Conservation (phyloP, 2,113 vertebrate genomes). For the Montifringilla adamsi region DNA sequence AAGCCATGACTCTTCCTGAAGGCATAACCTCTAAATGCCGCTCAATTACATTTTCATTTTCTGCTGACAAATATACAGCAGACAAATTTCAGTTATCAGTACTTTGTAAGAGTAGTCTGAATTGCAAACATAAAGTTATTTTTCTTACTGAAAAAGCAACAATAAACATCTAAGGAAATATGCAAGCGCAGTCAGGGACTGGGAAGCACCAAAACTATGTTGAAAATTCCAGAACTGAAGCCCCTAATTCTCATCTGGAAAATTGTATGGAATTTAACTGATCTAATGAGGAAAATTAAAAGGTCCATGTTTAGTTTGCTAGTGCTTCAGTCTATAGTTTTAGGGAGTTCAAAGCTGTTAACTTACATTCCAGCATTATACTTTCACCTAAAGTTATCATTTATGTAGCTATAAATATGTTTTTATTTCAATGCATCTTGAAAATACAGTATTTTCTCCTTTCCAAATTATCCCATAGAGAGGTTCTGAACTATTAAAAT, state of each 20-base stretch:
- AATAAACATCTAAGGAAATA: not conserved
- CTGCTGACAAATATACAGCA: not conserved
- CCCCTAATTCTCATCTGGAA: not conserved
- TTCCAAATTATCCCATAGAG: slow-evolving; percentile 9
- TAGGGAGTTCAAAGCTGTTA: not conserved
- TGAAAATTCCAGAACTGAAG: not conserved
- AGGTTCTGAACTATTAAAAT: slow-evolving; percentile 8
- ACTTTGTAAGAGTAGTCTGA: not conserved
- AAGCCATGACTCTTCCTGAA: not conserved
- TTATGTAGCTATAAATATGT: not conserved
- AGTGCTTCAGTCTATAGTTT: not conserved
- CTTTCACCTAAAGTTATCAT: not conserved
- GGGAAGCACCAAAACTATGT: not conserved
- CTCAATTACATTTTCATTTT: not conserved
- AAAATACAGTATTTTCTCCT: not conserved
- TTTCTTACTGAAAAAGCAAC: not conserved
- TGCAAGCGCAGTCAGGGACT: not conserved
- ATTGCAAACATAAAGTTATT: not conserved
- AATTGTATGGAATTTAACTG: not conserved
- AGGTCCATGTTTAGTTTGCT: not conserved
- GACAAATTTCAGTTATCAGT: not conserved
- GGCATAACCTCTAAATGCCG: not conserved
- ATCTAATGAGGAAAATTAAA: not conserved
- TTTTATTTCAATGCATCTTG: not conserved
- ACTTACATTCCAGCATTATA: not conserved